Percentiles rank a stretch among this genome's conserved stretches.
These are phyloP conservation scores for Ypsolopha sequella DNA, from an alignment of 2,888 invertebrate genomes.

Conservation along the genomic window DNA sequence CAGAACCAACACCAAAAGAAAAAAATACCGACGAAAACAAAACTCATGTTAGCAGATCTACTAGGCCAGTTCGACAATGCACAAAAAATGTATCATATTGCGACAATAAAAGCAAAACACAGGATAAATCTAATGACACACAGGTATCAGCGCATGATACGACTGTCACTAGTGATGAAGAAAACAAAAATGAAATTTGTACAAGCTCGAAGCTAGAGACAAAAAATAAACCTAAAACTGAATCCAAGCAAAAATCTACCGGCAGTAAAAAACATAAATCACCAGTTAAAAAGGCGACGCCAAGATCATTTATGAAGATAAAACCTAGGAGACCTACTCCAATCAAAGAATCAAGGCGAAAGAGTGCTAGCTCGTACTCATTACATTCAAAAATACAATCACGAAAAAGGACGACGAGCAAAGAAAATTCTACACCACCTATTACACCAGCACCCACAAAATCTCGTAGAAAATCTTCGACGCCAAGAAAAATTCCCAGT, in stretches of 20 bases:
- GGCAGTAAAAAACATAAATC: slow-evolving; percentile 31
- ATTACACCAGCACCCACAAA: slow-evolving; percentile 34
- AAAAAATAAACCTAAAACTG: slow-evolving; percentile 17
- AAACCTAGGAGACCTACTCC: slow-evolving; percentile 46
- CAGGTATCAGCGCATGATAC: background rate
- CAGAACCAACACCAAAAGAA: slow-evolving; percentile 18
- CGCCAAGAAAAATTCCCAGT: slow-evolving; percentile 54
- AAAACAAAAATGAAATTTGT: slow-evolving; percentile 16
- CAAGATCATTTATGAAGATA: slow-evolving; percentile 48
- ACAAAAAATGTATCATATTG: slow-evolving; percentile 60
- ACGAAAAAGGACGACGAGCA: slow-evolving; percentile 17
- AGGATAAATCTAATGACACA: slow-evolving; percentile 17
- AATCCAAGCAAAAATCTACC: slow-evolving; percentile 17
- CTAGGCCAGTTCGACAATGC: slow-evolving; percentile 51
- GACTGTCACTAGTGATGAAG: slow-evolving; percentile 15
- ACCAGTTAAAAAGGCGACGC: slow-evolving; percentile 32
- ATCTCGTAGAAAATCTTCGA: slow-evolving; percentile 61
- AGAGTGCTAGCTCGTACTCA: slow-evolving; percentile 21
- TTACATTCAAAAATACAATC: slow-evolving; percentile 11
- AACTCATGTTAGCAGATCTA: slow-evolving; percentile 6
- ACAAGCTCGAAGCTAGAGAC: slow-evolving; percentile 16
- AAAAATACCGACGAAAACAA: slow-evolving; percentile 1
- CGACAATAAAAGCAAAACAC: slow-evolving; percentile 21
- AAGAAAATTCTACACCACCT: slow-evolving; percentile 25
- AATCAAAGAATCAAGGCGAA: slow-evolving; percentile 29